phyloP scores from a whole-genome alignment of 2,113 vertebrate genomes.

The Onychostruthus taczanowskii region DNA sequence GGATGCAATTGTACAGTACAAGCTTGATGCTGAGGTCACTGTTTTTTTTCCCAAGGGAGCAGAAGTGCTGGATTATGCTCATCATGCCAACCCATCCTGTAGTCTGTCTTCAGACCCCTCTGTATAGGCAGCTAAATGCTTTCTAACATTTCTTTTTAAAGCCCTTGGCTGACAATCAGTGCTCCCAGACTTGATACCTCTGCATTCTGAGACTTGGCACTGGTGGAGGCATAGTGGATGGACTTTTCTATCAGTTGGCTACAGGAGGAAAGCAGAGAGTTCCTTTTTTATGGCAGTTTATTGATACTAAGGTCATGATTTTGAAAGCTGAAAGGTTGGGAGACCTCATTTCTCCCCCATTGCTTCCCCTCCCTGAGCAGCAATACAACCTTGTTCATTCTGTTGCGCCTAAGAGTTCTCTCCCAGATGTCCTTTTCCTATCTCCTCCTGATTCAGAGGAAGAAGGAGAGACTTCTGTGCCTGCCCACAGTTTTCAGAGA shows the following conservation, averaged over 20 bases:
- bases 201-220: neutral
- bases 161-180: neutral
- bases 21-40: too few relatives aligned
- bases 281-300: neutral
- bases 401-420: neutral
- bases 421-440: neutral
- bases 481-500: neutral
- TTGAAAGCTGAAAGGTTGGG: neutral
- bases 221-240: neutral
- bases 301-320: neutral
- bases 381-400: neutral
- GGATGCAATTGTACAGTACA: fast-evolving
- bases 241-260: neutral
- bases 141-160: neutral
- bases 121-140: neutral
- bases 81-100: neutral
- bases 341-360: neutral
- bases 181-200: fast-evolving
- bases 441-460: neutral
- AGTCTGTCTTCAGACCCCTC: neutral
- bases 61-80: neutral
- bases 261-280: neutral
- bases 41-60: neutral
- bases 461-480: neutral
- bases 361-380: neutral